These are phyloP conservation scores for Microtus montanus DNA, from an alignment of 2,113 vertebrate species.

Conservation along the genomic window DNA sequence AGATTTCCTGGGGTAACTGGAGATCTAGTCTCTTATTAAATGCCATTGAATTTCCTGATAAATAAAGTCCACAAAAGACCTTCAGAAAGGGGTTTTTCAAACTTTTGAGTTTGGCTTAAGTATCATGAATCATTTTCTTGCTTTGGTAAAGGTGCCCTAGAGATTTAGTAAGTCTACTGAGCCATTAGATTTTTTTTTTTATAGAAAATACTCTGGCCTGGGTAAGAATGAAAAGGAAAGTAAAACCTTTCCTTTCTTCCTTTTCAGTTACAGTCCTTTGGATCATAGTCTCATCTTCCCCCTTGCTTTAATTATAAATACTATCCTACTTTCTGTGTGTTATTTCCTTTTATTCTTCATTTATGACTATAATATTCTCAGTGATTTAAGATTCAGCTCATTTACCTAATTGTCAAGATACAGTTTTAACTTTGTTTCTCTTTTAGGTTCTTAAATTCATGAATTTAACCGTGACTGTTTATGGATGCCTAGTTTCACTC, in stretches of 20 bases:
- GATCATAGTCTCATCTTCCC: not conserved
- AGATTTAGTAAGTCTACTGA: constrained; percentile 15
- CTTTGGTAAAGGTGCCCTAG: constrained; percentile 48
- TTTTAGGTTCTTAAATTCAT: constrained; percentile 30
- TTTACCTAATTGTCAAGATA: constrained; percentile 3
- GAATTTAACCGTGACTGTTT: not conserved
- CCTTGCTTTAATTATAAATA: not conserved
- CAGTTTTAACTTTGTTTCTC: constrained; percentile 24
- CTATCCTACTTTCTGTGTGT: not conserved
- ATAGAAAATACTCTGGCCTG: constrained; percentile 30
- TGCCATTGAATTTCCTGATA: not conserved
- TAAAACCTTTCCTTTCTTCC: not conserved
- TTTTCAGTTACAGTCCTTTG: not conserved
- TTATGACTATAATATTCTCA: not conserved
- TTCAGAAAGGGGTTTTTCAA: not conserved
- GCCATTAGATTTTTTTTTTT: constrained; percentile 26
- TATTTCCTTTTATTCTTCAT: constrained; percentile 5
- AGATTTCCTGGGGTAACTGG: not conserved
- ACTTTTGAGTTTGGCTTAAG: not conserved
- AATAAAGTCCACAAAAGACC: not conserved
- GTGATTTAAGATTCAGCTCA: not conserved
- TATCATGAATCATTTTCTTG: not conserved
- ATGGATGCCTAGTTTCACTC: not conserved
- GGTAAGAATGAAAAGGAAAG: not conserved
- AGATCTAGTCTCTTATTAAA: constrained; percentile 14